phyloP scores from a whole-genome alignment of 2,113 vertebrate genomes.

The Nycticryphes semicollaris region DNA sequence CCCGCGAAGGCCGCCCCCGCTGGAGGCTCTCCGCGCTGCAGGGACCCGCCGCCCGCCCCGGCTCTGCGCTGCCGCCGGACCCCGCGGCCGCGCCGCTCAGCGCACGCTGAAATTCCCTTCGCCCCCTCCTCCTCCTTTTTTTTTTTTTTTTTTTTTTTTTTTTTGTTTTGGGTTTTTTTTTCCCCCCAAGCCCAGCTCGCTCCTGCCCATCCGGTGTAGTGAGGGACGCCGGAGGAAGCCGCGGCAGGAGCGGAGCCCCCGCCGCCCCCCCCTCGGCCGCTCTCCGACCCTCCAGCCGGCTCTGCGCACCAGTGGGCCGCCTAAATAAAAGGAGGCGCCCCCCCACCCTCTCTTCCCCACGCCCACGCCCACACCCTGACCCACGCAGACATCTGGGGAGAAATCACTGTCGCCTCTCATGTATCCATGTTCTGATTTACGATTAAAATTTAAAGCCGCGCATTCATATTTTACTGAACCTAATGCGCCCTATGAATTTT shows the following conservation, averaged over 20 bases:
- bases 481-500: constrained; percentile 92
- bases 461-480: constrained; percentile 93
- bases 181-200: not conserved
- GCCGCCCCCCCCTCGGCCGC: not conserved
- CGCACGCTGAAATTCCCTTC: not conserved
- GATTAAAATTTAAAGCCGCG: constrained; percentile 90
- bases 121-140: no score
- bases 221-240: constrained; percentile 5
- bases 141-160: no score
- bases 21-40: not conserved
- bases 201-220: not conserved
- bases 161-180: not conserved
- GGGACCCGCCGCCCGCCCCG: not conserved
- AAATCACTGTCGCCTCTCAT: constrained; percentile 84
- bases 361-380: constrained; percentile 43
- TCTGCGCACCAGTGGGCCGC: constrained; percentile 29
- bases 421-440: constrained; percentile 85
- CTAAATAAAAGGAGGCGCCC: constrained; percentile 64
- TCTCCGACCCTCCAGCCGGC: constrained; percentile 20
- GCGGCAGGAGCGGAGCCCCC: not conserved
- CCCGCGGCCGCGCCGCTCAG: not conserved
- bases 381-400: constrained; percentile 73
- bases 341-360: not conserved
- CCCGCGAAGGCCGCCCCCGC: not conserved
- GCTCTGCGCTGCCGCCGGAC: not conserved